A percentile compares a stretch with the other conserved stretches of the same genome.
Conservation (phyloP, 2,113 vertebrate species). For the Triplophysa tibetana region DNA sequence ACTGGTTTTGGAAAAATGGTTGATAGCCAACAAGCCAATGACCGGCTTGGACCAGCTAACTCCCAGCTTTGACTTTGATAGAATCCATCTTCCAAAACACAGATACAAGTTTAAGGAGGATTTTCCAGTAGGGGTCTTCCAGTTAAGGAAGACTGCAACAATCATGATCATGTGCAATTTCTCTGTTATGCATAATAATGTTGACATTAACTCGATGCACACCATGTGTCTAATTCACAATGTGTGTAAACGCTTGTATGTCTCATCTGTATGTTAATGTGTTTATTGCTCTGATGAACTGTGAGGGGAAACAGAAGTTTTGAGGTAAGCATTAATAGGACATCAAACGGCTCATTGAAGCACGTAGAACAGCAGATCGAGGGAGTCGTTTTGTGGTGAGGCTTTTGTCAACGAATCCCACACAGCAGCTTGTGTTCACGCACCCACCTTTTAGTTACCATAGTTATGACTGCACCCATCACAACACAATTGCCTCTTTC, state of each 20-base stretch:
- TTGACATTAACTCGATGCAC: slow-evolving; percentile 25
- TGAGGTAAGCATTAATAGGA: slow-evolving; percentile 36
- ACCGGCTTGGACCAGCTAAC: not conserved
- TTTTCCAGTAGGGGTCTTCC: not conserved
- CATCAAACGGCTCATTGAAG: slow-evolving; percentile 35
- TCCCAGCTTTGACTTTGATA: not conserved
- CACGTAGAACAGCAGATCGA: slow-evolving; percentile 30
- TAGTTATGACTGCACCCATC: not conserved
- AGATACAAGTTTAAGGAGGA: not conserved
- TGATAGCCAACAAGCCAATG: not conserved
- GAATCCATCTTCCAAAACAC: not conserved
- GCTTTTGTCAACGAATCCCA: slow-evolving; percentile 7
- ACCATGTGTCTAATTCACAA: slow-evolving; percentile 19
- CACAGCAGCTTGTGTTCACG: slow-evolving; percentile 24
- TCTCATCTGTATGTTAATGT: slow-evolving; percentile 7
- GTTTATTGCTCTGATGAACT: slow-evolving; percentile 38
- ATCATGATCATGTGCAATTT: not conserved
- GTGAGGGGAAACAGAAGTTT: slow-evolving; percentile 39
- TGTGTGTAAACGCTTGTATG: not conserved
- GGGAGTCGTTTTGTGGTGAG: slow-evolving; percentile 10
- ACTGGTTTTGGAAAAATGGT: not conserved
- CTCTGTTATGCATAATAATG: slow-evolving; percentile 9
- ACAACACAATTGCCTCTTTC: slow-evolving; percentile 32
- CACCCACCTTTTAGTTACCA: slow-evolving; percentile 5
- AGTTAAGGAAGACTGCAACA: not conserved